Percentiles rank a stretch among this genome's conserved stretches.
Conservation (phyloP, 2,888 invertebrate genomes). For the Tyria jacobaeae region DNA sequence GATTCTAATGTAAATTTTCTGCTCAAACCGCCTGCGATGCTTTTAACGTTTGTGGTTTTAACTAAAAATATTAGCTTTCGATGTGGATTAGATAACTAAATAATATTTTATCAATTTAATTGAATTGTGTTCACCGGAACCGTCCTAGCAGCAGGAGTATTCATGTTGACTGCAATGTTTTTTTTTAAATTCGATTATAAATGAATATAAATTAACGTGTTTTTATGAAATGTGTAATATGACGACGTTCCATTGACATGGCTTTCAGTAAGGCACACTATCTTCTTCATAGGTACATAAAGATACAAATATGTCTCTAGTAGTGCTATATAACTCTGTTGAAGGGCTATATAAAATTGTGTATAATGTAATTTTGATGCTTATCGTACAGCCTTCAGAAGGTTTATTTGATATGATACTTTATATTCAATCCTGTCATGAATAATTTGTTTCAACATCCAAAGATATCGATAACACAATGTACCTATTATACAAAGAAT, state of each 20-base stretch:
- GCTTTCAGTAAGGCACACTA: not conserved
- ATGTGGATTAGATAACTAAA: slow-evolving; percentile 11
- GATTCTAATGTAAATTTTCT: slow-evolving; percentile 28
- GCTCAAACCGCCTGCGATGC: slow-evolving; percentile 2
- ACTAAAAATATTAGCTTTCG: slow-evolving; percentile 10
- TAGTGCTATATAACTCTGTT: not conserved
- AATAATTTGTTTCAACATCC: not conserved
- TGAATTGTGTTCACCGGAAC: not conserved
- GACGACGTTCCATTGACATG: too few species aligned
- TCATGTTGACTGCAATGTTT: not conserved
- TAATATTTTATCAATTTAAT: slow-evolving; percentile 25
- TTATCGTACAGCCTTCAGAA: not conserved
- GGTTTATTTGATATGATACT: slow-evolving; percentile 1
- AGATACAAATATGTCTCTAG: too few species aligned
- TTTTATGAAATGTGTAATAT: too few species aligned
- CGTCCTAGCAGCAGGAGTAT: not conserved
- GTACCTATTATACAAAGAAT: not conserved
- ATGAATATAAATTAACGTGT: too few species aligned
- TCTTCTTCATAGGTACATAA: not conserved
- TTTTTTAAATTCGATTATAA: too few species aligned
- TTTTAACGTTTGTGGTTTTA: slow-evolving; percentile 10
- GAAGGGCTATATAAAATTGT: not conserved
- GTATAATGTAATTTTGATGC: not conserved
- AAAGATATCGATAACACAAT: not conserved
- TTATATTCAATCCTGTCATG: slow-evolving; percentile 1